Percentiles rank a stretch among this genome's conserved stretches.
Conservation (phyloP, 2,888 invertebrate genomes). For the Nymphalis urticae region DNA sequence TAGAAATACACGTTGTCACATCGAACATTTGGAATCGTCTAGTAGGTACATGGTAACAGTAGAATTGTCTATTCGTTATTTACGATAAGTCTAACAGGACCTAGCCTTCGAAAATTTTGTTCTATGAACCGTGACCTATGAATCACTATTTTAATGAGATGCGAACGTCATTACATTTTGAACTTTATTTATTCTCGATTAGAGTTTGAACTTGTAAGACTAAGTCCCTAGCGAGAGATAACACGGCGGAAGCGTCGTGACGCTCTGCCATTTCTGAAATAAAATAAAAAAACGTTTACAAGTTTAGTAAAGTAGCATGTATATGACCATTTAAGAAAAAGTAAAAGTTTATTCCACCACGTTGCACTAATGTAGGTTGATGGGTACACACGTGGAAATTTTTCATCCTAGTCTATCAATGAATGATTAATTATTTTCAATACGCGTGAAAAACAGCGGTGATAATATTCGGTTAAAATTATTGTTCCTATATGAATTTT, state of each 20-base stretch:
- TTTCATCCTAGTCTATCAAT: no score
- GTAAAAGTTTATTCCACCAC: no score
- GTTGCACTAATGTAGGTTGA: no score
- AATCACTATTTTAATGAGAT: constrained; percentile 14
- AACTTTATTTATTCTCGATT: constrained; percentile 92
- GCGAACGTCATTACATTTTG: constrained; percentile 15
- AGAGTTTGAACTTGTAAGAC: constrained; percentile 94
- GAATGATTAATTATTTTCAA: no score
- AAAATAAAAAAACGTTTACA: background rate
- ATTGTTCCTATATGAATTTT: no score
- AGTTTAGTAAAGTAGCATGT: background rate
- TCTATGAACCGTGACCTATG: constrained; percentile 16
- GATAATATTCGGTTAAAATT: no score
- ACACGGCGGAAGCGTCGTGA: constrained; percentile 91
- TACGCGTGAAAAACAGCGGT: no score
- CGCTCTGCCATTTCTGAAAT: constrained; percentile 97
- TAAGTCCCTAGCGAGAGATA: constrained; percentile 91
- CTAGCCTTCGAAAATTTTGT: constrained; percentile 23
- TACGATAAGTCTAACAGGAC: constrained; percentile 27
- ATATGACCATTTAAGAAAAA: no score
- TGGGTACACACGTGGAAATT: no score
- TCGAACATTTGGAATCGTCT: constrained; percentile 23
- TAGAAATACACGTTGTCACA: constrained; percentile 6
- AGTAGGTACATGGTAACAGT: constrained; percentile 15
- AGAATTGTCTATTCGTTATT: constrained; percentile 19